Evolutionary conservation across 2,113 vertebrate species (phyloP).

Genomic region (Otis tarda): DNA sequence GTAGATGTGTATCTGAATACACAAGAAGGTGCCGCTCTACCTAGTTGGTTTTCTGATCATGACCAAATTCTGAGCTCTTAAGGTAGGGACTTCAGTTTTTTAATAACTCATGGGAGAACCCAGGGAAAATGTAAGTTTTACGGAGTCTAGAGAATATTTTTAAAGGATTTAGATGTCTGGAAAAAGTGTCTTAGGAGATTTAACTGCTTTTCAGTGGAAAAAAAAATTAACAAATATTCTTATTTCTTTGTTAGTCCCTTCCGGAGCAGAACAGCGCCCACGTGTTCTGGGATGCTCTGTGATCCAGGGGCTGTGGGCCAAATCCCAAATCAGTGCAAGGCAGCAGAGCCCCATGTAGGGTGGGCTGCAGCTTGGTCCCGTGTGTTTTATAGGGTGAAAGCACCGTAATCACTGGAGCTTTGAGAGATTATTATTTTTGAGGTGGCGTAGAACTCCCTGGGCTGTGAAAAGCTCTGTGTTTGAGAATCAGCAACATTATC

Average conservation of each 20-base stretch:
- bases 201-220: constrained; percentile 57
- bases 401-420: background rate
- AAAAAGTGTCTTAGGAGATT: constrained; percentile 64
- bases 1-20: background rate
- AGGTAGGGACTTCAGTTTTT: constrained; percentile 55
- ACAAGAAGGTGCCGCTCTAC: background rate
- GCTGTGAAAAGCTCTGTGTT: background rate
- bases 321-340: background rate
- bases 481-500: background rate
- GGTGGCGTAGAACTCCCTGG: background rate
- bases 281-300: background rate
- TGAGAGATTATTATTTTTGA: background rate
- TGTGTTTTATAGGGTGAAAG: background rate
- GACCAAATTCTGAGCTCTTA: constrained; percentile 50
- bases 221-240: constrained; percentile 49
- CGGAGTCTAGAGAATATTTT: constrained; percentile 71
- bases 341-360: background rate
- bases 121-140: constrained; percentile 61
- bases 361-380: background rate
- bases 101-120: constrained; percentile 56
- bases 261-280: background rate
- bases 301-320: background rate
- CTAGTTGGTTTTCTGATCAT: constrained; percentile 35
- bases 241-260: constrained; percentile 50
- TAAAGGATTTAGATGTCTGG: constrained; percentile 68